Conservation (phyloP, 2,888 invertebrate genomes). For the Cantharis nigra region DNA sequence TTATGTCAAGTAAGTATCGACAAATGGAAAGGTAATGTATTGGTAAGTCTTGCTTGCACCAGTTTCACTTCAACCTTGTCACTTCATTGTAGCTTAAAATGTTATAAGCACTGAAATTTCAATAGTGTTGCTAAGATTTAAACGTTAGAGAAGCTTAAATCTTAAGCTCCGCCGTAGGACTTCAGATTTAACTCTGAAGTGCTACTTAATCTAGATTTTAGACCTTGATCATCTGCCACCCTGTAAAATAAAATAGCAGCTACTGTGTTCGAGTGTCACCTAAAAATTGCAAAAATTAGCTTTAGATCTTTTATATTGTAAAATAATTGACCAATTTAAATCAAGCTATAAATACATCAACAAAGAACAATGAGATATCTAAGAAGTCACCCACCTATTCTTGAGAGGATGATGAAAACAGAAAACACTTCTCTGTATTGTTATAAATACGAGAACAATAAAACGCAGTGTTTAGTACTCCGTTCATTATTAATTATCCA, state of each 20-base stretch:
- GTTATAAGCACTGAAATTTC: not conserved
- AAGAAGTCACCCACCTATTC: not conserved
- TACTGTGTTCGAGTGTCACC: not conserved
- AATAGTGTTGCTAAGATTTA: not conserved
- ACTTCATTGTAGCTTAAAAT: not conserved
- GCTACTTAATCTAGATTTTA: not conserved
- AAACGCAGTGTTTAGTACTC: too few relatives aligned
- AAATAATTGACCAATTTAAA: not conserved
- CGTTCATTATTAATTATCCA: too few relatives aligned
- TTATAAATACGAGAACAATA: not conserved
- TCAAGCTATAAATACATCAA: not conserved
- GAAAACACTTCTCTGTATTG: not conserved
- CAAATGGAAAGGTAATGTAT: not conserved
- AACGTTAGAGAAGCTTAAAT: not conserved
- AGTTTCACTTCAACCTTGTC: not conserved
- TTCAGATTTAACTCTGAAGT: not conserved
- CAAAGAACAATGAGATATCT: not conserved
- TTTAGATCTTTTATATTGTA: not conserved
- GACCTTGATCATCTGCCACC: not conserved
- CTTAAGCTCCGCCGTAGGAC: not conserved
- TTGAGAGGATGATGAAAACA: not conserved
- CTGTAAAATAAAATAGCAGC: not conserved
- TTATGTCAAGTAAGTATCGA: not conserved
- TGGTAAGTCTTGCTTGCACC: not conserved
- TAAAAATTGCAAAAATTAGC: not conserved